Conservation (phyloP, 2,888 invertebrate genomes). For the Lathronympha strigana region DNA sequence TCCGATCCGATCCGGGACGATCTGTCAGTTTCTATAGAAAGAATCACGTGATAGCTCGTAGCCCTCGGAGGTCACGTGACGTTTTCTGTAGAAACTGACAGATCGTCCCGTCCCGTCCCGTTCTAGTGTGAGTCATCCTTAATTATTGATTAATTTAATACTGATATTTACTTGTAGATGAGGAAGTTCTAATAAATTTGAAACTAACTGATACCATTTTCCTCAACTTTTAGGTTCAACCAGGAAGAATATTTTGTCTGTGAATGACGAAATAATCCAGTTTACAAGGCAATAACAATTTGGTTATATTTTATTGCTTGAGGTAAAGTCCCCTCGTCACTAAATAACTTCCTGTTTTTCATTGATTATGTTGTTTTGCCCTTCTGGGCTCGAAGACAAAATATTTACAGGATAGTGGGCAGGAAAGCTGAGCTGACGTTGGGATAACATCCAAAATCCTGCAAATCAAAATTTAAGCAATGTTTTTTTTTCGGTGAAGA, state of each 20-base stretch:
- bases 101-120: no score
- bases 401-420: neutral
- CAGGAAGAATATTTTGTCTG: neutral
- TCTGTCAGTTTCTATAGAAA: no score
- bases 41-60: no score
- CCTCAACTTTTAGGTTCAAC: neutral
- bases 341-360: slow-evolving; percentile 9
- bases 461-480: no score
- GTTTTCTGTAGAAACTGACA: no score
- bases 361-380: neutral
- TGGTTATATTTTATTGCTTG: neutral
- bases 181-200: no score
- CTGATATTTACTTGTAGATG: no score
- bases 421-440: neutral
- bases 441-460: neutral
- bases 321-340: slow-evolving; percentile 4
- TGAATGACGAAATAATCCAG: neutral
- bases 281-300: slow-evolving; percentile 12
- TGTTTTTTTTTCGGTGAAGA: no score
- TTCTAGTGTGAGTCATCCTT: no score
- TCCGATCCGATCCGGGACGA: no score
- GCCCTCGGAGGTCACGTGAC: no score
- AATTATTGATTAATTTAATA: no score
- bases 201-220: neutral
- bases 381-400: neutral